Conservation (phyloP, 2,113 vertebrate species). For the Atherinomorus stipes region DNA sequence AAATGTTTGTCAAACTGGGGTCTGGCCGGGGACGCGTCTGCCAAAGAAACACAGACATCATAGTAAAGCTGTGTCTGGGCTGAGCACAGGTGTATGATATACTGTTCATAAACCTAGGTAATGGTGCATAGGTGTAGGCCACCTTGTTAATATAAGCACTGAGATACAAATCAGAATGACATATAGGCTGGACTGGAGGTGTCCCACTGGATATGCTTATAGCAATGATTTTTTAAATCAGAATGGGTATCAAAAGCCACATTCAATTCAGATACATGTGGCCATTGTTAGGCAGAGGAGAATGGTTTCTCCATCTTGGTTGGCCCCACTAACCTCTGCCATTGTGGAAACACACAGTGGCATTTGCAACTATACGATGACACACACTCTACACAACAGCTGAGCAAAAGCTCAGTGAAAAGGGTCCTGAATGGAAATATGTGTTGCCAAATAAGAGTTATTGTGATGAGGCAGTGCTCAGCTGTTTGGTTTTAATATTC, state of each 20-base stretch:
- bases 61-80: slow-evolving; percentile 69
- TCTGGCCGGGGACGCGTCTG: slow-evolving; percentile 65
- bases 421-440: slow-evolving; percentile 58
- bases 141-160: slow-evolving; percentile 80
- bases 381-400: slow-evolving; percentile 64
- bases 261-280: slow-evolving; percentile 76
- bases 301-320: slow-evolving; percentile 72
- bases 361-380: slow-evolving; percentile 53
- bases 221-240: slow-evolving; percentile 76
- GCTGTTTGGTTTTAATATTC: slow-evolving; percentile 77
- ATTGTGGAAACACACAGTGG: slow-evolving; percentile 73
- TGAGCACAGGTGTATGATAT: slow-evolving; percentile 73
- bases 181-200: slow-evolving; percentile 74
- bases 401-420: slow-evolving; percentile 53
- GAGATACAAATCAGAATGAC: slow-evolving; percentile 84
- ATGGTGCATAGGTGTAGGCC: slow-evolving; percentile 71
- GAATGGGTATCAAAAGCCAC: slow-evolving; percentile 74
- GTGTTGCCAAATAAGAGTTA: slow-evolving; percentile 74
- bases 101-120: slow-evolving; percentile 74
- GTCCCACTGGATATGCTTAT: slow-evolving; percentile 74
- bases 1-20: slow-evolving; percentile 72
- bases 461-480: slow-evolving; percentile 70
- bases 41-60: slow-evolving; percentile 72
- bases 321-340: slow-evolving; percentile 76
- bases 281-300: slow-evolving; percentile 78